Percentiles rank a stretch among this genome's conserved stretches.
Conservation (phyloP, 2,888 invertebrate species). For the Gonocerus acuteangulatus region DNA sequence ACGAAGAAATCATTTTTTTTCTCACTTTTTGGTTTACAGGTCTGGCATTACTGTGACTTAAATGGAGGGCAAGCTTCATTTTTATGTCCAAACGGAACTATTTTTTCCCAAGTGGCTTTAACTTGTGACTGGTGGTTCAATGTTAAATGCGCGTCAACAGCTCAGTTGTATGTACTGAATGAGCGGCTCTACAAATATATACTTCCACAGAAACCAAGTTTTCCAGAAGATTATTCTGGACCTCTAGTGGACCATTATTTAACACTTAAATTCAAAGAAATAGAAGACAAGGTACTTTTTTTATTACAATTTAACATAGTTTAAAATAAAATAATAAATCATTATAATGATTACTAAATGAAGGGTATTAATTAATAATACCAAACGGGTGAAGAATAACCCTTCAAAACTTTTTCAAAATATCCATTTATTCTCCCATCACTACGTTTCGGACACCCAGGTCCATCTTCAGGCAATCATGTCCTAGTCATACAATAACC, state of each 20-base stretch:
- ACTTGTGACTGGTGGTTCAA: slow-evolving; percentile 94
- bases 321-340: too few relatives aligned
- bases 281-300: slow-evolving; percentile 57
- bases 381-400: too few relatives aligned
- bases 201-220: slow-evolving; percentile 74
- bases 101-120: slow-evolving; percentile 79
- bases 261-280: slow-evolving; percentile 75
- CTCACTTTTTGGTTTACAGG: slow-evolving; percentile 50
- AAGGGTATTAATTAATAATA: too few relatives aligned
- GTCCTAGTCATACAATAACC: too few relatives aligned
- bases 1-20: slow-evolving; percentile 28
- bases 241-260: slow-evolving; percentile 80
- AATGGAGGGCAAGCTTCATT: slow-evolving; percentile 86
- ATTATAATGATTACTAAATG: too few relatives aligned
- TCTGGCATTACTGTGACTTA: slow-evolving; percentile 86
- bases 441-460: too few relatives aligned
- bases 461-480: too few relatives aligned
- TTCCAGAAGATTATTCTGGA: slow-evolving; percentile 83
- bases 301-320: too few relatives aligned
- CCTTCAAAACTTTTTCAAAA: too few relatives aligned
- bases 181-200: slow-evolving; percentile 84
- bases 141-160: slow-evolving; percentile 72
- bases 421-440: too few relatives aligned
- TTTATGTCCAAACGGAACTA: slow-evolving; percentile 81
- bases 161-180: slow-evolving; percentile 78